Evolutionary conservation across 2,113 vertebrate genomes (phyloP), one percentile per base, ranked within the genome.

Genomic region (Passer domesticus): DNA sequence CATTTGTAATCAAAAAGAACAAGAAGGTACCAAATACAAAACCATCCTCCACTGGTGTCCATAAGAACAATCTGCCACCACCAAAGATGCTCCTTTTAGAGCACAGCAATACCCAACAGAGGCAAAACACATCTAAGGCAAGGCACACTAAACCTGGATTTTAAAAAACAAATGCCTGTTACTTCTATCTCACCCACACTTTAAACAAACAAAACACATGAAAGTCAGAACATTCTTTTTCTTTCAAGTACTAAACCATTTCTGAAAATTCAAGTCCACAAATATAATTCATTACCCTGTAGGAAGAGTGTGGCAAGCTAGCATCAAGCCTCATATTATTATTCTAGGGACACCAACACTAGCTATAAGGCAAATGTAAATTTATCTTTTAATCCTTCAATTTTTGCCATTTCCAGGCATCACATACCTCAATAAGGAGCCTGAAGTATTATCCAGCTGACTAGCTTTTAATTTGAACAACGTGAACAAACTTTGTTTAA

Each of bases 321-420:
- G 53, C 76, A 85, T 55, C 69, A 89, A 91, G 75, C 30, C 52
- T 20, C n/a, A 74, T 72, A 83, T 80, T 66, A 80, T 60, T 33
- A 87, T 87, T 91, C 63, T 35, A 77, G 62, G 82, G 58, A 93
- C 46, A 68, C 28, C 77, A 92, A 50, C 15, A 43, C 25, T 58
- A 73, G 72, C 95, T 78, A 21, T 10, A 64, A 43, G 94, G 55
- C 13, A 94, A 87, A 89, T 75, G 56, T 58, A 89, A 89, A 93
- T 74, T 67, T 56, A 88, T 67, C 85, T 90, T 96, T 94, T 90
- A 94, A 93, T 94, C 85, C 69, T 93, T 87, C 83, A 24, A 7
- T 67, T 94, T 95, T 87, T 89, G 46, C 62, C n/a, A 72, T 89
- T 94, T 93, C 75, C 66, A 95, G 78, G 55, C 84, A 94, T 56